Conservation (phyloP, 2,888 invertebrate genomes). For the Dilophus febrilis region DNA sequence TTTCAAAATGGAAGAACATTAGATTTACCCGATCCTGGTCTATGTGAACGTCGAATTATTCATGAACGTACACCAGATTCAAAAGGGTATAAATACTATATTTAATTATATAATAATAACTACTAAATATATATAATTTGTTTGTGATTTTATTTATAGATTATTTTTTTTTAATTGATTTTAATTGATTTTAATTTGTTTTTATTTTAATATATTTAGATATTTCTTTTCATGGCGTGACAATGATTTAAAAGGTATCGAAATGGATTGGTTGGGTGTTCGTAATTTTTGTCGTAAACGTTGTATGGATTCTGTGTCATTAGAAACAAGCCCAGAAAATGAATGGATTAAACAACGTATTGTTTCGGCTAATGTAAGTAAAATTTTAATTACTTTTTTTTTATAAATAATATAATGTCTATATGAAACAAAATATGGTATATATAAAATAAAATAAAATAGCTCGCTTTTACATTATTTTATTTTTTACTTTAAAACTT, state of each 20-base stretch:
- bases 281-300: slow-evolving; percentile 75
- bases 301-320: slow-evolving; percentile 76
- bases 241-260: slow-evolving; percentile 50
- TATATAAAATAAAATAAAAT: no score
- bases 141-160: not conserved
- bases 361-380: slow-evolving; percentile 54
- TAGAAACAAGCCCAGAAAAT: slow-evolving; percentile 74
- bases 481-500: no score
- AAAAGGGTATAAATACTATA: slow-evolving; percentile 32
- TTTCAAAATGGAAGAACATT: slow-evolving; percentile 60
- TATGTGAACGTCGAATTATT: slow-evolving; percentile 55
- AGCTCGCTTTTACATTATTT: no score
- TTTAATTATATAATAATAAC: slow-evolving; percentile 4
- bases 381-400: no score
- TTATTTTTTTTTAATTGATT: not conserved
- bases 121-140: slow-evolving; percentile 1
- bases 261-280: slow-evolving; percentile 70
- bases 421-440: no score
- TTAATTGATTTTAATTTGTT: slow-evolving; percentile 3
- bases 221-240: slow-evolving; percentile 84
- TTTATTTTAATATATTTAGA: slow-evolving; percentile 38
- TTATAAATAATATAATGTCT: no score
- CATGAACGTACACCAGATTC: slow-evolving; percentile 56
- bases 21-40: slow-evolving; percentile 58
- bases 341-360: slow-evolving; percentile 71